These are phyloP conservation scores for Hybognathus amarus DNA, from an alignment of 2,797 vertebrate species.

Conservation along the genomic window DNA sequence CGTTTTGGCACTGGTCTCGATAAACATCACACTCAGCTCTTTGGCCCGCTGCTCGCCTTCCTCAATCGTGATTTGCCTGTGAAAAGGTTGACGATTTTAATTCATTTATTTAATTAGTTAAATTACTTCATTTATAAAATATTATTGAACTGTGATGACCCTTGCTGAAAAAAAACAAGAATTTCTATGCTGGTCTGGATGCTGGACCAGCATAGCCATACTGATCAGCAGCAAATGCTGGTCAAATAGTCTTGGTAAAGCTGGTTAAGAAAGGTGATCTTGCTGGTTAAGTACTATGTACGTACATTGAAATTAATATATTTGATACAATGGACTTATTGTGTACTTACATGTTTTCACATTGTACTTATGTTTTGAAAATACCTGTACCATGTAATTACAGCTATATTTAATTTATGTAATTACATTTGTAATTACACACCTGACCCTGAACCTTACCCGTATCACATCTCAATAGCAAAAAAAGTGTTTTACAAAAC, in stretches of 20 bases:
- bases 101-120: background rate
- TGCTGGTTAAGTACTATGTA: background rate
- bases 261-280: background rate
- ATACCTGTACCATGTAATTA: too few species aligned
- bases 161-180: background rate
- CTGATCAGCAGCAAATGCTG: background rate
- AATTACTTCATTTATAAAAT: background rate
- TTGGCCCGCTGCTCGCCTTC: slow-evolving; percentile 91
- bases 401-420: too few species aligned
- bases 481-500: too few species aligned
- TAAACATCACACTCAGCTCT: slow-evolving; percentile 93
- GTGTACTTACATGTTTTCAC: too few species aligned
- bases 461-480: too few species aligned
- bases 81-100: background rate
- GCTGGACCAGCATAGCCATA: background rate
- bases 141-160: background rate
- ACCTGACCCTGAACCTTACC: too few species aligned
- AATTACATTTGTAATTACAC: too few species aligned
- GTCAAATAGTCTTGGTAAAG: background rate
- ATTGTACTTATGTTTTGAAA: too few species aligned
- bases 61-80: slow-evolving; percentile 91
- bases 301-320: too few species aligned
- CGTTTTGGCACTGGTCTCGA: slow-evolving; percentile 92
- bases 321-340: too few species aligned
- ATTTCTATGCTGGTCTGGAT: background rate